A percentile compares a stretch with the other conserved stretches of the same genome.
Evolutionary conservation across 23 tunicate genomes (phyloP).

Genomic region (Trididemnum clinides): DNA sequence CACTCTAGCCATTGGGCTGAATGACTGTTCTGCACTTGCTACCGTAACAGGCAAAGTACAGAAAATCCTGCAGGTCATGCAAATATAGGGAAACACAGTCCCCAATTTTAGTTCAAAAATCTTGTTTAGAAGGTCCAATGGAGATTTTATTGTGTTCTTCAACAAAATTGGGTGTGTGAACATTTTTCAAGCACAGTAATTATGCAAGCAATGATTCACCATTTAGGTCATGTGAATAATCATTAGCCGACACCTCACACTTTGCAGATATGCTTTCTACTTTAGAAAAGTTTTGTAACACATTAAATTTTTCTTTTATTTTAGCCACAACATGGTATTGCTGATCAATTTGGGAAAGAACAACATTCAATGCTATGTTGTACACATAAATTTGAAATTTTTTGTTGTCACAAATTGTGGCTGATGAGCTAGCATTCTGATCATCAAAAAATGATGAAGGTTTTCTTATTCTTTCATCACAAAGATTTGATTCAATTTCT

Average conservation of each 20-base stretch:
- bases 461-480: neutral
- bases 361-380: neutral
- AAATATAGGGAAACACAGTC: neutral
- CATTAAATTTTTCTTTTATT: neutral
- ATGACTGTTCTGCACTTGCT: neutral
- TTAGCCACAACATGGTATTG: neutral
- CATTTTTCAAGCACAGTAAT: neutral
- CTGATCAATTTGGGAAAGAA: neutral
- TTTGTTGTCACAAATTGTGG: neutral
- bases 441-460: neutral
- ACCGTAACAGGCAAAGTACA: neutral
- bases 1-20: neutral
- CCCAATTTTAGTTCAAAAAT: neutral
- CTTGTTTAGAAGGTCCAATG: neutral
- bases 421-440: neutral
- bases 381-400: neutral
- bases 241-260: neutral
- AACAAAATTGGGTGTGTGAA: neutral
- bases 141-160: neutral
- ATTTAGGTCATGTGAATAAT: neutral
- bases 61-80: neutral
- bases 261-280: neutral
- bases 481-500: neutral
- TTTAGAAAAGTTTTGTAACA: neutral
- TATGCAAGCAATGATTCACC: neutral